Evolutionary conservation across 2,113 vertebrate species (phyloP), one percentile per base, ranked within the genome.

Genomic region (Gymnorhina tibicen): DNA sequence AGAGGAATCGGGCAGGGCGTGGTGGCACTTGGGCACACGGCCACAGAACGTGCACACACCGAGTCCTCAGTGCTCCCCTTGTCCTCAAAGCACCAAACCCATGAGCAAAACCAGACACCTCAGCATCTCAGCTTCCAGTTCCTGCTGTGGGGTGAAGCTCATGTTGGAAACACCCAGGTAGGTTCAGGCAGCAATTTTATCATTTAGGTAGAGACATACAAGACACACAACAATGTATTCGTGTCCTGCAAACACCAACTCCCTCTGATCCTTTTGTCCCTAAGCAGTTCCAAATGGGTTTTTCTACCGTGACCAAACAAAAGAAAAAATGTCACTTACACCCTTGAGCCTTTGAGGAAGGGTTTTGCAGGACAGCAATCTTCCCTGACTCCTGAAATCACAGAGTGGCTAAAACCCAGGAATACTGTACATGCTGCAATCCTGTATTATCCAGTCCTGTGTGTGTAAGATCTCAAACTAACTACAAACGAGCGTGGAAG

Each of bases 1-100:
- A 13, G 13, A 20, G 46, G 15, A 20, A 16, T 0, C 0, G 4
- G 41, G 17, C 26, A n/a, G 56, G 56, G 20, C 3, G 4, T 49
- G 66, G 41, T 56, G 75, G 66, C 75, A 35, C 26, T 11, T 18
- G 73, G 53, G 63, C 44, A 39, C n/a, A 4, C 8, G 26, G 32
- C 11, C 55, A 62, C 55, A 24, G 69, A 6, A 5, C 7, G 1
- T 21, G 56, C 56, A 9, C 37, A 32, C 66, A 2, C 7, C 1
- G 7, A 18, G 20, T 1, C 18, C 44, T 7, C 58, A 12, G 44
- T 4, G 47, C 14, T 26, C 15, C 37, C 23, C 60, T 78, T 7
- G 1, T 6, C 47, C 62, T 66, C 6, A 0, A 8, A 46, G 32
- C 27, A 33, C 35, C 44, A 15, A 16, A 46, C 10, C 28, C 24